These are phyloP conservation scores for Drosophila funebris DNA, from an alignment of 1,140 invertebrate genomes.

Conservation along the genomic window DNA sequence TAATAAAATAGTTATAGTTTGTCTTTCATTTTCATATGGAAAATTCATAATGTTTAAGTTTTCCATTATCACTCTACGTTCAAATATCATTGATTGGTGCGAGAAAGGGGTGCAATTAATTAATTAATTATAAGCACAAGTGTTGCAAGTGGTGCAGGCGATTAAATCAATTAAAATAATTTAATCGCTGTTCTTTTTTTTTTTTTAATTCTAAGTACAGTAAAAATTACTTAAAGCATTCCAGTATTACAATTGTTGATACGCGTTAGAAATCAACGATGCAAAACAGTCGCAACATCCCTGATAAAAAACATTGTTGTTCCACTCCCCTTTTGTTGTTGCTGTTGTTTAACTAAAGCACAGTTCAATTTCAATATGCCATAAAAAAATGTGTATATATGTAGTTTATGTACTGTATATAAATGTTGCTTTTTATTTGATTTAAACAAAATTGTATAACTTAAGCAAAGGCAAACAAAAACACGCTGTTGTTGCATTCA, in stretches of 20 bases:
- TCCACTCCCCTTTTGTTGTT: slow-evolving; percentile 23
- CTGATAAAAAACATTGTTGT: slow-evolving; percentile 52
- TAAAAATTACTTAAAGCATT: slow-evolving; percentile 57
- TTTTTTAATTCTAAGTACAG: slow-evolving; percentile 41
- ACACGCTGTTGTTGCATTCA: slow-evolving; percentile 45
- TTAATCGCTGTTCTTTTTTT: slow-evolving; percentile 22
- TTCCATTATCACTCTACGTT: slow-evolving; percentile 72
- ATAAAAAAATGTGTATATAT: slow-evolving; percentile 20
- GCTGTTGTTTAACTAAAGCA: slow-evolving; percentile 56
- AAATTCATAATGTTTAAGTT: slow-evolving; percentile 16
- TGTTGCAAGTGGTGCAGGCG: slow-evolving; percentile 28
- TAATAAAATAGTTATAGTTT: slow-evolving; percentile 59
- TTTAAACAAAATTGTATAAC: slow-evolving; percentile 74
- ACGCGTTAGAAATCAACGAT: slow-evolving; percentile 26
- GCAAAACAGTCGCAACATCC: slow-evolving; percentile 50
- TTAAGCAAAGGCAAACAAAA: slow-evolving; percentile 70
- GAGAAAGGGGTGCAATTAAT: slow-evolving; percentile 68
- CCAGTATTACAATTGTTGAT: slow-evolving; percentile 43
- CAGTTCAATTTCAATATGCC: slow-evolving; percentile 33
- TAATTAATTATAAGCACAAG: slow-evolving; percentile 31
- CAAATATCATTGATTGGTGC: slow-evolving; percentile 80
- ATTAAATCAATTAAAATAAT: slow-evolving; percentile 34
- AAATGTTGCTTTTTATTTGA: slow-evolving; percentile 49
- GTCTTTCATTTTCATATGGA: slow-evolving; percentile 29
- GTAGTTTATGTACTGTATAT: slow-evolving; percentile 37